Evolutionary conservation across 2,888 invertebrate species (phyloP), one percentile per base, ranked within the genome.

Genomic region (Rotaria sp.): DNA sequence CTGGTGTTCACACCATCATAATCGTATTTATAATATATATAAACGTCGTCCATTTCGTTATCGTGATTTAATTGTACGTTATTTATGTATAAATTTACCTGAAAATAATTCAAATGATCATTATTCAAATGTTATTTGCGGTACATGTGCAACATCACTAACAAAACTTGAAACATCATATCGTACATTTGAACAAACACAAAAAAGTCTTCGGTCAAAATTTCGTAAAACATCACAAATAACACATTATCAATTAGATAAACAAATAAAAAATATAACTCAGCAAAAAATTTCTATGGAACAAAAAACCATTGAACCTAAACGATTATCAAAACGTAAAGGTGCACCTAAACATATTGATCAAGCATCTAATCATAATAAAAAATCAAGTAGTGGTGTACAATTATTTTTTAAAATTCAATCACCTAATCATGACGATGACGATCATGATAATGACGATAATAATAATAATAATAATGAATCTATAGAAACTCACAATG

Each of bases 51-150:
- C 41, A 80, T 45, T 80, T 80, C 80, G 80, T 80, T 80, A 80
- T 80, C 80, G 80, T 80, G 80, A 80, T 45, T 80, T 80, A 80
- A 80, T 80, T 45, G 80, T 80, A 45, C 80, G 45, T 26, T 80
- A 80, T 80, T 41, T 80, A 45, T 80, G 80, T 80, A 80, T 80
- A 45, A 41, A 45, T n/a, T 80, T 80, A n/a, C 80, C 80, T 80
- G 80, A 80, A 45, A 45, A 45, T 45, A 80, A 45, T 80, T 13
- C 13, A 26, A 80, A 80, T 80, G 80, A 80, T 45, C 80, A 80
- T 45, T 80, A 80, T 80, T 80, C 80, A 26, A 41, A 26, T 80
- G 45, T 80, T 45, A 80, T 80, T n/a, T 80, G 80, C 45, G 41
- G 45, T n/a, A 45, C 80, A 45, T 80, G 80, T 80, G 41, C 80